phyloP scores from a whole-genome alignment of 2,113 vertebrate genomes.

The Halichoeres trimaculatus region DNA sequence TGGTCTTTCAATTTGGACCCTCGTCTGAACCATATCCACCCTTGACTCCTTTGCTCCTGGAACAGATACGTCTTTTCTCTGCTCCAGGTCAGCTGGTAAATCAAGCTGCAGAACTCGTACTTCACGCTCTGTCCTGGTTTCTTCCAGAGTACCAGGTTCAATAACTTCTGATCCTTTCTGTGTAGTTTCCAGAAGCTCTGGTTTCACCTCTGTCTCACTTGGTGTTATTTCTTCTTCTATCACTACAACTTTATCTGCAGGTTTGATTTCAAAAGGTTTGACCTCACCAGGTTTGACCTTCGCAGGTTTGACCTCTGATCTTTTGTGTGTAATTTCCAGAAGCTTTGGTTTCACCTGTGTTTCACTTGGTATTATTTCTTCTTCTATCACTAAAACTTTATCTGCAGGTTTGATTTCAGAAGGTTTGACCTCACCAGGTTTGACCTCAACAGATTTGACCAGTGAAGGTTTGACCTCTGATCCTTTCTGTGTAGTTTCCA shows the following conservation, averaged over 20 bases:
- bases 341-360: no score
- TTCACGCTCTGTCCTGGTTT: not conserved
- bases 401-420: no score
- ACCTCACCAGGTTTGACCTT: no score
- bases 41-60: not conserved
- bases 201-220: not conserved
- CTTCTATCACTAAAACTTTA: not conserved
- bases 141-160: not conserved
- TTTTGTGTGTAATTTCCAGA: no score
- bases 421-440: no score
- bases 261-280: no score
- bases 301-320: no score
- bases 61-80: not conserved
- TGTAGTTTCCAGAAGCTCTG: not conserved
- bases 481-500: no score
- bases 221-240: not conserved
- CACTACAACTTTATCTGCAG: no score
- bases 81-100: not conserved
- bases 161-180: not conserved
- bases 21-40: constrained; percentile 2
- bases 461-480: no score
- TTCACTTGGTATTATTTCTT: not conserved
- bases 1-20: not conserved
- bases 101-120: constrained; percentile 24
- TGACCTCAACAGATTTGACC: no score